Evolutionary conservation across 2,797 vertebrate species (phyloP), one percentile per base, ranked within the genome.

Genomic region (Uromys caudimaculatus): DNA sequence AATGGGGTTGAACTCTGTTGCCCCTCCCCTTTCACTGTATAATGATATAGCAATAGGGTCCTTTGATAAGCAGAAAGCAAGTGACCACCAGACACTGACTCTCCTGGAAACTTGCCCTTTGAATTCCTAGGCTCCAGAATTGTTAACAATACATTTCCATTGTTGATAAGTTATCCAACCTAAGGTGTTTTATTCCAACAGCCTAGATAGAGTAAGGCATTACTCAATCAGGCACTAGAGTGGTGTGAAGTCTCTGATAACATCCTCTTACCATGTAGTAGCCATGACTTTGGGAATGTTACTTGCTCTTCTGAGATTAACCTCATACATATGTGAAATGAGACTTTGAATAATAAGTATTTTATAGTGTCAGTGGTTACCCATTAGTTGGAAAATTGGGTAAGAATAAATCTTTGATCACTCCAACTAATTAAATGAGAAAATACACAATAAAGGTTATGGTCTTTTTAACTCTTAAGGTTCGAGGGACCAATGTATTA

Each of bases 361-460:
- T 93, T 92, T n/a, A 44, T 92, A 44, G 93, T 89, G 12, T 96
- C 71, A 76, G 13, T 47, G 95, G 47, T 90, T 93, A 81, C 11
- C 24, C 29, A 9, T 90, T 89, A 78, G n/a, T 85, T 82, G 16
- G 81, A 56, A 84, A 88, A 73, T 32, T 60, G 60, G 13, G 35
- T 50, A 47, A 62, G 23, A 32, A 88, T 16, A 82, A 32, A 62
- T 62, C 35, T 54, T 58, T 2, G 19, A 62, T 94, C 41, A 92
- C 17, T 78, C 52, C 58, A 60, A 38, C 50, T 91, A 14, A 89
- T 41, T 4, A 17, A 41, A 47, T 83, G 35, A 78, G 41, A 67
- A 91, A 69, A 60, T 16, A 44, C 2, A n/a, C 4, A 7, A 9
- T 21, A 29, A 58, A 12, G 27, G 4, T 7, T 81, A 27, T 4